phyloP scores from a whole-genome alignment of 2,888 invertebrate species.

The Ochropleura leucogaster region DNA sequence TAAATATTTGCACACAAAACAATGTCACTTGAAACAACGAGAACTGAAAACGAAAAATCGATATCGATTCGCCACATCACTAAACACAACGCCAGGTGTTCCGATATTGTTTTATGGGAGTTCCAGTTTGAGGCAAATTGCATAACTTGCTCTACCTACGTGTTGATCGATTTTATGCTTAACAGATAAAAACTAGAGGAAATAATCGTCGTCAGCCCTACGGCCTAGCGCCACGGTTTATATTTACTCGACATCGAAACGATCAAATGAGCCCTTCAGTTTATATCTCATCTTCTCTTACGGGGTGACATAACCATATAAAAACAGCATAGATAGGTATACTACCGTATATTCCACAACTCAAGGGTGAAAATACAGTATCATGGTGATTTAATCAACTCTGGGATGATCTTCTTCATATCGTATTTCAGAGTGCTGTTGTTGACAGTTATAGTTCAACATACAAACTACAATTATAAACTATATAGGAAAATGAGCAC shows the following conservation, averaged over 20 bases:
- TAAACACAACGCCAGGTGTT: slow-evolving; percentile 67
- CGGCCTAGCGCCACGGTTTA: slow-evolving; percentile 15
- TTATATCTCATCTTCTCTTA: slow-evolving; percentile 33
- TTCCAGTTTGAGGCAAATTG: slow-evolving; percentile 66
- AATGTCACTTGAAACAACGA: slow-evolving; percentile 2
- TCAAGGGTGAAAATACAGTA: neutral
- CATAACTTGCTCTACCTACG: slow-evolving; percentile 60
- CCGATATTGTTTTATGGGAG: slow-evolving; percentile 73
- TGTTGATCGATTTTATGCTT: slow-evolving; percentile 56
- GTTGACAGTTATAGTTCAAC: neutral
- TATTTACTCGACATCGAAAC: slow-evolving; percentile 41
- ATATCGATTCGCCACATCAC: slow-evolving; percentile 51
- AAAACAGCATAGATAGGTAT: neutral
- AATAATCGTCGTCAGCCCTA: slow-evolving; percentile 28
- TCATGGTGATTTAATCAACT: neutral
- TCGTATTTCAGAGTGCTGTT: neutral
- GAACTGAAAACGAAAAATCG: slow-evolving; percentile 10
- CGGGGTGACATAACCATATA: neutral
- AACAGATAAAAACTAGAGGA: slow-evolving; percentile 40
- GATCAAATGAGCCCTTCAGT: slow-evolving; percentile 16
- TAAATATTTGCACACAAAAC: slow-evolving; percentile 12
- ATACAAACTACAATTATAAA: neutral
- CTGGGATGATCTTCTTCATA: neutral
- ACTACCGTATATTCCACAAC: neutral
- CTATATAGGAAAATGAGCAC: neutral